Percentiles rank a stretch among this genome's conserved stretches.
Evolutionary conservation across 2,797 vertebrate genomes (phyloP).

Genomic region (Sciurus carolinensis): DNA sequence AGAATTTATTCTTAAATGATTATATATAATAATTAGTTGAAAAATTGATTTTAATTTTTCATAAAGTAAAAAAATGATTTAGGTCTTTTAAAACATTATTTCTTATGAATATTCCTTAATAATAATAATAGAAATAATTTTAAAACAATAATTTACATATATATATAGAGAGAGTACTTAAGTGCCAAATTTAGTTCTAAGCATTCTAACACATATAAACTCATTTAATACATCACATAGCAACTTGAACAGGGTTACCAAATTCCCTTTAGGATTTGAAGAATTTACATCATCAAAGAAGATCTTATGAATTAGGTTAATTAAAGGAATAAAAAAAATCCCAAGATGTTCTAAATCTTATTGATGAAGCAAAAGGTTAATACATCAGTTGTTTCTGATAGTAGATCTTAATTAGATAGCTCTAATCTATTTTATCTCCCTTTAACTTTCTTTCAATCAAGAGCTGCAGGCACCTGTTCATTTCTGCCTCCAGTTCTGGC

Average conservation of each 20-base stretch:
- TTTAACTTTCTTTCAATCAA: background rate
- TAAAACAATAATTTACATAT: background rate
- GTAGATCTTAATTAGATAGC: background rate
- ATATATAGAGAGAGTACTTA: background rate
- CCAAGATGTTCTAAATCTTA: slow-evolving; percentile 47
- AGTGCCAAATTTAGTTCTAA: background rate
- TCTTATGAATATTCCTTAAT: background rate
- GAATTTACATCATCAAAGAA: slow-evolving; percentile 9
- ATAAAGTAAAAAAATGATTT: background rate
- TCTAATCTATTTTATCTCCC: background rate
- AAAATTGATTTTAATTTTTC: background rate
- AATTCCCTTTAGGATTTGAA: background rate
- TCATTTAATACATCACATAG: background rate
- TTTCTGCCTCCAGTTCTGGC: background rate
- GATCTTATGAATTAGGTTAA: slow-evolving; percentile 32
- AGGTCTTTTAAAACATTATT: background rate
- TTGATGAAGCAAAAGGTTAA: slow-evolving; percentile 54
- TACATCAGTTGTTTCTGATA: background rate
- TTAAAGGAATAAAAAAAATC: slow-evolving; percentile 19
- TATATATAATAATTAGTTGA: background rate
- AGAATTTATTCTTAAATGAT: background rate
- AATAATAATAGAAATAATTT: background rate
- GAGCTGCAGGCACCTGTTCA: background rate
- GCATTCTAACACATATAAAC: background rate
- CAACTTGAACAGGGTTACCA: background rate